Evolutionary conservation across 2,113 vertebrate species (phyloP), one percentile per base, ranked within the genome.

Genomic region (Trematomus loennbergii): DNA sequence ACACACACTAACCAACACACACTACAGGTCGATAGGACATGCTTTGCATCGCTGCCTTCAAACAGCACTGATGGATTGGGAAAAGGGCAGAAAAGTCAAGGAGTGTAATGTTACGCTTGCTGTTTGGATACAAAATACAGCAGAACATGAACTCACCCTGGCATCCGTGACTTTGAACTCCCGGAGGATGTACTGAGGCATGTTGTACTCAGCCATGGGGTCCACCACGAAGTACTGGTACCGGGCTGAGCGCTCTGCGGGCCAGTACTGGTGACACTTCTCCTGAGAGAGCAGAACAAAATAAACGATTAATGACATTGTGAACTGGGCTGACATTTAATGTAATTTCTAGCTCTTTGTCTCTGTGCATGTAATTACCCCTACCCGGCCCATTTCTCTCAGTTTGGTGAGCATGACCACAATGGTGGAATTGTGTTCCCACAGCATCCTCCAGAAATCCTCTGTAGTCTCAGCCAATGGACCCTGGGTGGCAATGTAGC

Each of bases 201-300:
- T 98, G 94, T 97, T 98, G 93, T 98, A 98, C 69, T 98, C 97
- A 0, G 97, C 97, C 97, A 98, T 98, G 5, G 97, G 97, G 55
- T 98, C 97, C 76, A 98, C 97, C 2, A 98, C 97, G 0, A 98
- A 98, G 94, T 98, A 98, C 87, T 98, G 97, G 90, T 98, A 98
- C 61, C 97, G 95, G 58, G 97, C 97, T 0, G 97, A 98, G 55
- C 97, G 96, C 88, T 97, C 97, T 0, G 97, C 96, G 0, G 97
- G 97, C 97, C 97, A 98, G 92, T 98, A 98, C 91, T 98, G 97
- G 49, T 98, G 97, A 87, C 97, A 98, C 78, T 97, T 98, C 50
- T 98, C 97, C 97, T 98, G 91, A 4, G 67, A 49, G 5, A 53
- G 52, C 54, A 88, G 66, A 77, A 73, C 16, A 18, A 46, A 72